Base-by-base conservation (phyloP, 2,113 vertebrate genomes). In the Sander lucioperca region DNA sequence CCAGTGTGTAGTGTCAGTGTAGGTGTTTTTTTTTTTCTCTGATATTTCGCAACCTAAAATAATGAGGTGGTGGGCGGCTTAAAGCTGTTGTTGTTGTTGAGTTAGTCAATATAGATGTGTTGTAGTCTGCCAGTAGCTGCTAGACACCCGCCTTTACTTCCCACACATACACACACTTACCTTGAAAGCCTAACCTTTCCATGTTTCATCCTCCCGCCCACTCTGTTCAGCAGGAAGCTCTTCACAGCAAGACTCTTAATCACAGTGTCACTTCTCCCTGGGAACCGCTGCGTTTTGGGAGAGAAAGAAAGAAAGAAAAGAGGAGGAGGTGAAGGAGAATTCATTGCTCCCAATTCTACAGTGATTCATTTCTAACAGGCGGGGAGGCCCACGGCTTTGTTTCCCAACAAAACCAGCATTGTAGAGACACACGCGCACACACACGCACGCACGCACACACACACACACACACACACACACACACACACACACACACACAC, bases 181-280 rank as follows among this genome's bases (percentile, higher is more conserved):
- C 19, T 71, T 45, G 33, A 30, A 54, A 33, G 48, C 25, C n/a
- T 45, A 74, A 79, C 59, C 81, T 77, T 62, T 74, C 39, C 74
- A 58, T 58, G 65, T 75, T 43, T 43, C 71, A 6, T 63, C 61
- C 58, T 66, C 39, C 50, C 7, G 9, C 70, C 76, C 69, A 62
- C 72, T 83, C 15, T 47, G 71, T 80, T 77, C 53, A 79, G 77
- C 50, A 82, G 74, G 77, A 84, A 84, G 68, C 80, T 63, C 74
- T 74, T 79, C 65, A 85, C 76, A 54, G 80, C 66, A 72, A 75
- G 83, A 80, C 74, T 64, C 63, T 87, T 77, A 78, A 74, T 84
- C 84, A 76, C 77, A 80, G 30, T 77, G 89, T 87, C 82, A 86
- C 61, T 61, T 81, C 74, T 77, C 74, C 71, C 76, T 80, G 85